Percentiles rank a stretch among this genome's conserved stretches.
phyloP scores from a whole-genome alignment of 2,888 invertebrate species.

The Hydroisotoma schaefferi region DNA sequence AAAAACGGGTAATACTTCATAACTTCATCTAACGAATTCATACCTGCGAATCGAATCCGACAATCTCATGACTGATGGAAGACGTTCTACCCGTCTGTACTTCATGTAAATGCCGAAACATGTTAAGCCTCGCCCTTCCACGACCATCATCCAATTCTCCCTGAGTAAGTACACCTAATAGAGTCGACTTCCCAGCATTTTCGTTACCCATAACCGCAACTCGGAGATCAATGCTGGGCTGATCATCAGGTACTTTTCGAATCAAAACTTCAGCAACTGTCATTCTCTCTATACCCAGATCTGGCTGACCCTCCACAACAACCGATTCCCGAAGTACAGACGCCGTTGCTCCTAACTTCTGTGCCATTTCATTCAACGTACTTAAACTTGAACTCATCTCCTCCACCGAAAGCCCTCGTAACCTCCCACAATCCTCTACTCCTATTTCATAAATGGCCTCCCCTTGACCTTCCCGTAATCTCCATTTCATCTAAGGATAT shows the following conservation, averaged over 20 bases:
- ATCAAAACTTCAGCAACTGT: slow-evolving; percentile 75
- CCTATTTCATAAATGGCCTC: slow-evolving; percentile 98
- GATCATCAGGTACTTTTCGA: slow-evolving; percentile 78
- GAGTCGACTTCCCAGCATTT: slow-evolving; percentile 95
- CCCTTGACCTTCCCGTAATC: slow-evolving; percentile 90
- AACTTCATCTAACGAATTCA: too few relatives aligned
- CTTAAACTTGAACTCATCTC: slow-evolving; percentile 83
- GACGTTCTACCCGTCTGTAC: slow-evolving; percentile 90
- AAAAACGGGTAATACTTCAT: too few relatives aligned
- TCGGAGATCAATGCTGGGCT: slow-evolving; percentile 82
- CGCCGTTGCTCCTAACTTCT: slow-evolving; percentile 75
- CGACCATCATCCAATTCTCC: slow-evolving; percentile 93
- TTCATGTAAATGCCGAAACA: slow-evolving; percentile 90
- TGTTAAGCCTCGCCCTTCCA: slow-evolving; percentile 88
- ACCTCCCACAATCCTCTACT: slow-evolving; percentile 81
- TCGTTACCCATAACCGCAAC: slow-evolving; percentile 92
- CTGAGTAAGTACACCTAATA: slow-evolving; percentile 82
- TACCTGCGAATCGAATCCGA: slow-evolving; percentile 84
- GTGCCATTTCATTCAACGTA: slow-evolving; percentile 77
- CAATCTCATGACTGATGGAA: slow-evolving; percentile 91
- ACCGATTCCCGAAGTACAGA: slow-evolving; percentile 68
- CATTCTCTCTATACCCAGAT: slow-evolving; percentile 25
- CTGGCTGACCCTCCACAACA: slow-evolving; percentile 51
- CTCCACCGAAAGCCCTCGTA: slow-evolving; percentile 75
- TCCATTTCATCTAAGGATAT: slow-evolving; percentile 80